A percentile compares a stretch with the other conserved stretches of the same genome.
phyloP scores from a whole-genome alignment of 2,888 invertebrate species.

The Panopea generosa region DNA sequence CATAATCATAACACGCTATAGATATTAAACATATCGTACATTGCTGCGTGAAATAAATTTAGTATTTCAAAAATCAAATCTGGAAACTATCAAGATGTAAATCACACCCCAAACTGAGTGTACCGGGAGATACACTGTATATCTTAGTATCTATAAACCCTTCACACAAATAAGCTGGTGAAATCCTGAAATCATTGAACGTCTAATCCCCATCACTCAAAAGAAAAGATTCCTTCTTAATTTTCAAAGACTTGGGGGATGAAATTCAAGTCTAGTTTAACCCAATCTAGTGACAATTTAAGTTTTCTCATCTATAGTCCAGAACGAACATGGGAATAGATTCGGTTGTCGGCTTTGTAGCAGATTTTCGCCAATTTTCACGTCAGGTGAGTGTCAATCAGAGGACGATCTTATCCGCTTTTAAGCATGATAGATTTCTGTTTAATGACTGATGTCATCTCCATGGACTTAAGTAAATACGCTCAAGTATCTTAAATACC shows the following conservation, averaged over 20 bases:
- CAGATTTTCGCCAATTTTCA: constrained; percentile 47
- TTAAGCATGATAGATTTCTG: constrained; percentile 60
- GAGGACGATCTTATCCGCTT: constrained; percentile 16
- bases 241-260: constrained; percentile 36
- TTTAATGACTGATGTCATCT: constrained; percentile 63
- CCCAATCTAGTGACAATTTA: constrained; percentile 19
- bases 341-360: constrained; percentile 20
- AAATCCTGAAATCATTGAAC: constrained; percentile 34
- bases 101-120: neutral
- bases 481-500: constrained; percentile 50
- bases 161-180: neutral
- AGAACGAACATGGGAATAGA: constrained; percentile 43
- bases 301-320: constrained; percentile 23
- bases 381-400: constrained; percentile 54
- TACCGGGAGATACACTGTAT: too few relatives aligned
- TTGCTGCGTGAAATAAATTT: too few relatives aligned
- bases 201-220: constrained; percentile 29
- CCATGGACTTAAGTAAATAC: constrained; percentile 44
- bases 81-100: neutral
- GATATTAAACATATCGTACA: too few relatives aligned
- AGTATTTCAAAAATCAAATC: too few relatives aligned
- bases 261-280: constrained; percentile 28
- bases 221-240: constrained; percentile 11
- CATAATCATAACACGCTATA: too few relatives aligned
- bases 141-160: neutral